Percentiles rank a stretch among this genome's conserved stretches.
These are phyloP conservation scores for Noctua janthina DNA, from an alignment of 2,888 invertebrate genomes.

Conservation along the genomic window DNA sequence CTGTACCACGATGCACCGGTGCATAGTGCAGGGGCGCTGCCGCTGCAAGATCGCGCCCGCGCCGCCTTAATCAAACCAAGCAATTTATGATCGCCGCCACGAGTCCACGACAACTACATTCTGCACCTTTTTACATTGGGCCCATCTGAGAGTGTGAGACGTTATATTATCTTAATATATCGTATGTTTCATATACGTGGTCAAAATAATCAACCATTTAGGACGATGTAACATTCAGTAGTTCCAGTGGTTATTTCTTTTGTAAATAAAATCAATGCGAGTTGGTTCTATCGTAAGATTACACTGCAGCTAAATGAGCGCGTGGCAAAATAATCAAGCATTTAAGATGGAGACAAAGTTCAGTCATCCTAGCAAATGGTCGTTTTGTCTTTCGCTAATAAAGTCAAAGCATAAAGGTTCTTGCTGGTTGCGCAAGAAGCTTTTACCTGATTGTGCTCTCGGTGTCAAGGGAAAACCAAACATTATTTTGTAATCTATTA, in stretches of 20 bases:
- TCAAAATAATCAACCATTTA: not conserved
- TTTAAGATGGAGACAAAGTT: not conserved
- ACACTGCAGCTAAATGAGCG: not conserved
- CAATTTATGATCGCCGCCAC: slow-evolving; percentile 85
- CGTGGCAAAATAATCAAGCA: not conserved
- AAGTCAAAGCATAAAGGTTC: slow-evolving; percentile 25
- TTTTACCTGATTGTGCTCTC: slow-evolving; percentile 31
- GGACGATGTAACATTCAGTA: not conserved
- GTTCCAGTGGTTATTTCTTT: not conserved
- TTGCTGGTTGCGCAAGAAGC: slow-evolving; percentile 6
- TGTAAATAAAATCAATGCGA: not conserved
- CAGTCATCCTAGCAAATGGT: not conserved
- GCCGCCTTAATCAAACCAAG: slow-evolving; percentile 88
- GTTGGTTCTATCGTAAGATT: not conserved
- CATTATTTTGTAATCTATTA: not conserved
- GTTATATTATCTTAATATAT: not conserved
- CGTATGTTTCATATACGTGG: not conserved
- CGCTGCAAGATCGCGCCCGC: slow-evolving; percentile 73
- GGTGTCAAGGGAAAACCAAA: slow-evolving; percentile 1
- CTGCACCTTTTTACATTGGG: slow-evolving; percentile 59
- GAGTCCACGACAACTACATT: slow-evolving; percentile 58
- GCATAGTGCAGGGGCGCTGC: slow-evolving; percentile 77
- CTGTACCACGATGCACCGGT: slow-evolving; percentile 81
- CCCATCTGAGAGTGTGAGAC: not conserved
- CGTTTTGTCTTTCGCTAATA: not conserved